Conservation (phyloP, 2,888 invertebrate species). For the Apoderus coryli region DNA sequence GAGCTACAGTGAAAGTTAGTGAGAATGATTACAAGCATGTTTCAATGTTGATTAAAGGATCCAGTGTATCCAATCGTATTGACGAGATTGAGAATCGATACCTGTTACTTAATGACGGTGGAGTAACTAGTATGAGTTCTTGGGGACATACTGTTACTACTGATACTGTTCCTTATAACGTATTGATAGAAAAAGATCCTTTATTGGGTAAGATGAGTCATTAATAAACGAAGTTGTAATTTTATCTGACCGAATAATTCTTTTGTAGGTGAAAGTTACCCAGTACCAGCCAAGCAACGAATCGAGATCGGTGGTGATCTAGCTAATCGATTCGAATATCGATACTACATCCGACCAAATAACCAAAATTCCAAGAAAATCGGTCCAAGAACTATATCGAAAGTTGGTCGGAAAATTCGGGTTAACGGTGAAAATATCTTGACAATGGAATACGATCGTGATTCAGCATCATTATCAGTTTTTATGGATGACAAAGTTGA, state of each 20-base stretch:
- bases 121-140: slow-evolving; percentile 64
- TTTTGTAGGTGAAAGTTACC: slow-evolving; percentile 83
- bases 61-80: slow-evolving; percentile 66
- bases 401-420: slow-evolving; percentile 70
- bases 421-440: slow-evolving; percentile 87
- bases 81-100: slow-evolving; percentile 75
- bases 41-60: slow-evolving; percentile 76
- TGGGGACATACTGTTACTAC: slow-evolving; percentile 83
- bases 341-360: slow-evolving; percentile 73
- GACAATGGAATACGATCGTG: slow-evolving; percentile 82
- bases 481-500: slow-evolving; percentile 80
- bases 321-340: slow-evolving; percentile 88
- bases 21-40: slow-evolving; percentile 72
- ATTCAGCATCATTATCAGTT: slow-evolving; percentile 70
- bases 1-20: slow-evolving; percentile 73
- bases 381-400: slow-evolving; percentile 53
- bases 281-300: slow-evolving; percentile 79
- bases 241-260: too few species aligned
- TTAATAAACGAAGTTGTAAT: too few species aligned
- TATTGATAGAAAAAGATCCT: slow-evolving; percentile 77
- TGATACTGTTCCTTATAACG: slow-evolving; percentile 81
- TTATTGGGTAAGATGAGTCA: too few species aligned
- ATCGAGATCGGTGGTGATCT: slow-evolving; percentile 82
- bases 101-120: slow-evolving; percentile 66
- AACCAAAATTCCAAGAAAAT: slow-evolving; percentile 44